phyloP scores from a whole-genome alignment of 1,140 invertebrate species.

The Trichonephila inaurata region DNA sequence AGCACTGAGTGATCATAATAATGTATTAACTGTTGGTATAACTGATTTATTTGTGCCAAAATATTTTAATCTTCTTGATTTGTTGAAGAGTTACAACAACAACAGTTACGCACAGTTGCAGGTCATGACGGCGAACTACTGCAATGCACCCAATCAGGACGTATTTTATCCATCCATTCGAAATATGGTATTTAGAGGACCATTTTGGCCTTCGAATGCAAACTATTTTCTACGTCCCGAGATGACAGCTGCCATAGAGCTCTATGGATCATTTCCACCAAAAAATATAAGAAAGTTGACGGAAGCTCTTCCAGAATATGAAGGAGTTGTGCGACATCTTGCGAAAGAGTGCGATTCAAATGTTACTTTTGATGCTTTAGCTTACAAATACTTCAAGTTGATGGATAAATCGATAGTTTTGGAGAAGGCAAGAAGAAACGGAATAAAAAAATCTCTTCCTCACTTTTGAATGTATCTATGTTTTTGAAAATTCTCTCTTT shows the following conservation, averaged over 20 bases:
- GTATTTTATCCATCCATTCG: neutral
- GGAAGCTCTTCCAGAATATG: neutral
- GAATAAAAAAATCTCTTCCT: neutral
- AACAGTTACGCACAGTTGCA: neutral
- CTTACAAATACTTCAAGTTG: neutral
- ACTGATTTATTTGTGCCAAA: neutral
- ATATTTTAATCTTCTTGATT: too few relatives aligned
- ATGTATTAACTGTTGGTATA: neutral
- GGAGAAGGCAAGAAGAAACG: neutral
- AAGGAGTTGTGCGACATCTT: neutral
- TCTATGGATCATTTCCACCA: neutral
- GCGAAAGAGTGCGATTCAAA: neutral
- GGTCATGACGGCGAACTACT: neutral
- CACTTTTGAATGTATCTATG: neutral
- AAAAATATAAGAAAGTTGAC: neutral
- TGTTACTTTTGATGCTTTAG: neutral
- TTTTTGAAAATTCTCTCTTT: too few relatives aligned
- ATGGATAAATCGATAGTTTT: neutral
- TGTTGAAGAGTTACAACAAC: neutral
- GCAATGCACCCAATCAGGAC: neutral
- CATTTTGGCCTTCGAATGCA: neutral
- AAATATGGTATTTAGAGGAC: neutral
- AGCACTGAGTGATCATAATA: neutral
- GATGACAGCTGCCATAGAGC: neutral
- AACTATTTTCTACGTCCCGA: neutral